Percentiles rank a stretch among this genome's conserved stretches.
These are phyloP conservation scores for Uropetala carovei DNA, from an alignment of 2,888 invertebrate species.

Conservation along the genomic window DNA sequence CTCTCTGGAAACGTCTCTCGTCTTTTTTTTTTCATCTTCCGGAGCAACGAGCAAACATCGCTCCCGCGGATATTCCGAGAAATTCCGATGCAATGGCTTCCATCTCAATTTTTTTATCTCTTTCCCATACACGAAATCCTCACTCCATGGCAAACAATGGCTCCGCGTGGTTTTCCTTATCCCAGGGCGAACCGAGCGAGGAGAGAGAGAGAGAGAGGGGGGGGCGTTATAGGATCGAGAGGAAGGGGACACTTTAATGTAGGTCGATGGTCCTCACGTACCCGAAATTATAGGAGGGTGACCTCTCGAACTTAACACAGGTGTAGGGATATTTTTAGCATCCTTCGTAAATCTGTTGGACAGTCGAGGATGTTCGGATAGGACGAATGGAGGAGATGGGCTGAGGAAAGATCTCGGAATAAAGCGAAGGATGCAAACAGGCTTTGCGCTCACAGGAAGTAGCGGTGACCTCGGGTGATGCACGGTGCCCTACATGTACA, in stretches of 20 bases:
- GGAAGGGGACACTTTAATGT: background rate
- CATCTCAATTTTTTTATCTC: background rate
- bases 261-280: background rate
- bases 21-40: background rate
- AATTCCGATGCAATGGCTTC: conserved; percentile 9
- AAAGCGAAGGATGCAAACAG: background rate
- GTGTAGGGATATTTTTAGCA: background rate
- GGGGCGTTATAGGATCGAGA: no score
- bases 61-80: background rate
- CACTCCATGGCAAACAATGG: background rate
- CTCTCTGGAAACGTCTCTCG: background rate
- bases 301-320: background rate
- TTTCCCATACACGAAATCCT: background rate
- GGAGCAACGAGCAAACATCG: background rate
- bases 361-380: background rate
- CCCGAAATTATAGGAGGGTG: background rate
- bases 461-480: background rate
- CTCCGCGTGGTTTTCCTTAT: no score
- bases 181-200: background rate
- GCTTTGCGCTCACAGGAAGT: background rate
- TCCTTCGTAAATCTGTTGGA: background rate
- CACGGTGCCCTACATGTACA: background rate
- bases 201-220: background rate
- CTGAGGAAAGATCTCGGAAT: background rate
- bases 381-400: no score